Conservation (phyloP, 2,113 vertebrate species). For the Toxotes chatareus region DNA sequence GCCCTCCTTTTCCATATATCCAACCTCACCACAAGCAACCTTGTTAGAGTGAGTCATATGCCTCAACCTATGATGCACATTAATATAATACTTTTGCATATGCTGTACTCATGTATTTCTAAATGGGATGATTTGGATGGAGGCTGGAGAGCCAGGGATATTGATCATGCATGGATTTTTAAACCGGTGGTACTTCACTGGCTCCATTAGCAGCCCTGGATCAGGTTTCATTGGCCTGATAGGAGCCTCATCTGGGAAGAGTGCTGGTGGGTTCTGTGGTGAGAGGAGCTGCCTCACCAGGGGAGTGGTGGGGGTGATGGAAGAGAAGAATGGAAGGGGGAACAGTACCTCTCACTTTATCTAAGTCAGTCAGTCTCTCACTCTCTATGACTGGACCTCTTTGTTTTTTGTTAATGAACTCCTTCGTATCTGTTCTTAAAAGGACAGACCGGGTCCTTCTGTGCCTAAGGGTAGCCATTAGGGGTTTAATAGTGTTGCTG, state of each 20-base stretch:
- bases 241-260: constrained; percentile 79
- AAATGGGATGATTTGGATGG: constrained; percentile 75
- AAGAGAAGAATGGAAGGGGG: constrained; percentile 47
- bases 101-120: constrained; percentile 53
- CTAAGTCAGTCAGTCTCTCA: constrained; percentile 66
- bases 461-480: constrained; percentile 81
- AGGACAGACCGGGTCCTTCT: constrained; percentile 74
- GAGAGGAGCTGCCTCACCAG: constrained; percentile 65
- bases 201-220: constrained; percentile 84
- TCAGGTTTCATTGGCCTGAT: constrained; percentile 85
- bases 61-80: constrained; percentile 27
- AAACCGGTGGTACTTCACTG: constrained; percentile 79
- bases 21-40: constrained; percentile 50
- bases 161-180: constrained; percentile 87
- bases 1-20: not conserved
- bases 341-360: constrained; percentile 57
- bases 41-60: constrained; percentile 68
- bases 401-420: constrained; percentile 88
- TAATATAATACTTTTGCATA: constrained; percentile 57
- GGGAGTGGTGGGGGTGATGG: constrained; percentile 39
- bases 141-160: constrained; percentile 80
- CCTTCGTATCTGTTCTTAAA: constrained; percentile 83
- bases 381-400: constrained; percentile 78
- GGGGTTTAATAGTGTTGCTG: constrained; percentile 81
- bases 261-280: constrained; percentile 76